Base-by-base conservation (phyloP, 2,888 invertebrate species). In the Hydrotaea cyrtoneurina region DNA sequence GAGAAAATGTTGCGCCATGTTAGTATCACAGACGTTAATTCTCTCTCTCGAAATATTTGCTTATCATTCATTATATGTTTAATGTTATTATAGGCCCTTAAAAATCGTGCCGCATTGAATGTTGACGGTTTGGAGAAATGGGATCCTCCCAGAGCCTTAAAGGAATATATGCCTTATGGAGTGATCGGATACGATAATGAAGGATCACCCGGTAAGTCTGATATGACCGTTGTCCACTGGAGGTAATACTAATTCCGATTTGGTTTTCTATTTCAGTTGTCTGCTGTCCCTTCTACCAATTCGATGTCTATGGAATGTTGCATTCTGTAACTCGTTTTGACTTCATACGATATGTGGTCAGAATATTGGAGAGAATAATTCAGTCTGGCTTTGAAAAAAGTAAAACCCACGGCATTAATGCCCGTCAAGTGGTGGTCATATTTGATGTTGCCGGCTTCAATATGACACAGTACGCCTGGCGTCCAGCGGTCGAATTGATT, bases 1-100 rank as follows among this genome's bases (percentile, higher is more conserved):
- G 98, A 98, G 92, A 96, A 96, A 93, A 98, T 98, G 98, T 93
- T 98, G 1, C 93, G 97, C 93, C 95, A 96, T 89, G 98, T 98
- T 93, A 95, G 95, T 87, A 53, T 0, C 8, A 19, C 39, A 50
- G 11, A 21, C 0, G 43, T 69, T 4, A 23, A 57, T 19, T 77
- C 21, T 64, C 36, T 1, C n/a, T n/a, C n/a, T n/a, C n/a, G n/a
- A n/a, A n/a, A n/a, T n/a, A n/a, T n/a, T n/a, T n/a, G n/a, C 17
- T n/a, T n/a, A n/a, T n/a, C n/a, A n/a, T n/a, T n/a, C n/a, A n/a
- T n/a, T n/a, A n/a, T n/a, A n/a, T n/a, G n/a, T n/a, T n/a, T n/a
- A n/a, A n/a, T n/a, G n/a, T 50, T 36, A 31, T 36, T 53, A 43
- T 50, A 91, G 91, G 88, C 90, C 46, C 86, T 91, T 3, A 91